Base-by-base conservation (phyloP, 2,797 vertebrate species). In the Gambusia yucatana region DNA sequence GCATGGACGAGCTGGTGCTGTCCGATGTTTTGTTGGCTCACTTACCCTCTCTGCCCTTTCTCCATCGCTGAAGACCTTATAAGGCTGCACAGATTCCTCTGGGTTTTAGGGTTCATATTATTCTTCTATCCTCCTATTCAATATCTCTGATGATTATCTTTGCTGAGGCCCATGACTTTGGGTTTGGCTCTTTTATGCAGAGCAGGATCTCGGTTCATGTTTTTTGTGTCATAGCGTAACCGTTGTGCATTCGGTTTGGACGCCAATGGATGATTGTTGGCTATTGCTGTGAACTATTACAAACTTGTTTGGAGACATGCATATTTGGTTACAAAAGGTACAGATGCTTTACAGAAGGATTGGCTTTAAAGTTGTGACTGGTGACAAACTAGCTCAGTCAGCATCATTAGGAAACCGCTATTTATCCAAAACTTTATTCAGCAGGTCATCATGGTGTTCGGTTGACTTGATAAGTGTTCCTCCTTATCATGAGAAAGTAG, bases 141-240 rank as follows among this genome's bases (percentile, higher is more conserved):
- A 89, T 93, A 91, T 91, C 85, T 84, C 79, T 84, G 93, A 93
- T 94, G 91, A 84, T 90, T 94, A 92, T 94, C 92, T 92, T 75
- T 84, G 88, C 86, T 88, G 80, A 92, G 87, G 86, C 82, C 89
- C 87, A 77, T 85, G 86, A 87, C 84, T 88, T 82, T 80, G 90
- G 86, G 81, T 80, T 88, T 88, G 10, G 90, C 50, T 90, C 93
- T 93, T 95, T 93, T 93, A 93, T 92, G 94, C 89, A 92, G 86
- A 92, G 89, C 81, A 90, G 84, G 84, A 83, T 88, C 77, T 86
- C 2, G 20, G 83, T 90, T 88, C 73, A 76, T 87, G 82, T 84
- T 89, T 93, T 89, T 70, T 77, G 80, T 88, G 88, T 90, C 85
- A 81, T 57, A 84, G 79, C 86, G 81, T 84, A 86, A 87, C 72